A percentile compares a stretch with the other conserved stretches of the same genome.
Evolutionary conservation across 2,113 vertebrate genomes (phyloP).

Genomic region (Coreoperca whiteheadi): DNA sequence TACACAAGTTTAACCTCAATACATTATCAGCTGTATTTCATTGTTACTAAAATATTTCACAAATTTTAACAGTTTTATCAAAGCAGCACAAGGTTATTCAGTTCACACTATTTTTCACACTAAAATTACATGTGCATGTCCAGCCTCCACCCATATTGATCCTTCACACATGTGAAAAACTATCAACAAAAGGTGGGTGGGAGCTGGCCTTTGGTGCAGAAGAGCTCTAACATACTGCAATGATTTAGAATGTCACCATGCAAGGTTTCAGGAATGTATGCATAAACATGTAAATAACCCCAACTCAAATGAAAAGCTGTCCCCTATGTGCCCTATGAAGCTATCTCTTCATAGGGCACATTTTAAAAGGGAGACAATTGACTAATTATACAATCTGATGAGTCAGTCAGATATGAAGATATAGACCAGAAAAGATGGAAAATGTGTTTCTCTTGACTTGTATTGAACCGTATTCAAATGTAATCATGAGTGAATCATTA

Average conservation of each 20-base stretch:
- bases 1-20: not conserved
- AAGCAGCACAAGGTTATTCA: not conserved
- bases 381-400: slow-evolving; percentile 14
- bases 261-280: not conserved
- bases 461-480: slow-evolving; percentile 23
- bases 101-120: not conserved
- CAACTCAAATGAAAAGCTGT: not conserved
- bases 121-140: not conserved
- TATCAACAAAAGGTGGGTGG: slow-evolving; percentile 10
- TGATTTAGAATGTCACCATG: slow-evolving; percentile 1
- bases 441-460: slow-evolving; percentile 45
- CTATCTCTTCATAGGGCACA: not conserved
- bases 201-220: not conserved
- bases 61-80: not conserved
- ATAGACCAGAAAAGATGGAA: not conserved
- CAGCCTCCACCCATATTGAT: slow-evolving; percentile 22
- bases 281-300: not conserved
- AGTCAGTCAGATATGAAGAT: slow-evolving; percentile 5
- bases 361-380: not conserved
- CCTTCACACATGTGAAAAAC: slow-evolving; percentile 17
- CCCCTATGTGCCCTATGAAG: too few species aligned
- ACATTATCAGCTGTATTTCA: not conserved
- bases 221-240: not conserved
- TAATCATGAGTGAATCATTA: slow-evolving; percentile 19
- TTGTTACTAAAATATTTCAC: not conserved